These are phyloP conservation scores for Drosophila azteca DNA, from an alignment of 1,140 invertebrate genomes.

Conservation along the genomic window DNA sequence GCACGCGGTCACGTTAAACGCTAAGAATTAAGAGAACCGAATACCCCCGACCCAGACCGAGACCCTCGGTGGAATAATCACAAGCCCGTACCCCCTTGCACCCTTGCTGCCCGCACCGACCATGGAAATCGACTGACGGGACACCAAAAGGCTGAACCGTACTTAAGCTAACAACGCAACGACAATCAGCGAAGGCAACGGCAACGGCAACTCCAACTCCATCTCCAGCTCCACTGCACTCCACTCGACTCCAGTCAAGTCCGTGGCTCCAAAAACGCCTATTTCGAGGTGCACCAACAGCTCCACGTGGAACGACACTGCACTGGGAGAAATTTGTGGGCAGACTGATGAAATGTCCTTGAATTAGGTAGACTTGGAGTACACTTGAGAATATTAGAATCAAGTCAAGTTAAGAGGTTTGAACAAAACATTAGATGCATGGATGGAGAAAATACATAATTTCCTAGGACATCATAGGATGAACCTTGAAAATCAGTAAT, in stretches of 20 bases:
- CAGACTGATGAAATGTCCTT: too few species aligned
- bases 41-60: too few species aligned
- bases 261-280: conserved; percentile 56
- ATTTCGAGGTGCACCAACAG: conserved; percentile 55
- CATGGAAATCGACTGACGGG: conserved; percentile 62
- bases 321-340: conserved; percentile 6
- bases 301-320: neutral
- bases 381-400: too few species aligned
- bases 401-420: too few species aligned
- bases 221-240: neutral
- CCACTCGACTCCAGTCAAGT: conserved; percentile 7
- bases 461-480: too few species aligned
- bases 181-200: conserved; percentile 26
- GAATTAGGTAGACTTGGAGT: neutral
- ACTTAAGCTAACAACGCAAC: conserved; percentile 65
- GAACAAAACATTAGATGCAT: too few species aligned
- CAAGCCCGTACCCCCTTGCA: neutral
- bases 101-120: neutral
- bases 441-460: too few species aligned
- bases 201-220: neutral
- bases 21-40: conserved; percentile 54
- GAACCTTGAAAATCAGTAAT: too few species aligned
- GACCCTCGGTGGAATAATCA: neutral
- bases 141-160: conserved; percentile 73
- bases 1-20: conserved; percentile 70